Conservation (phyloP, 2,113 vertebrate genomes). For the Merops nubicus region DNA sequence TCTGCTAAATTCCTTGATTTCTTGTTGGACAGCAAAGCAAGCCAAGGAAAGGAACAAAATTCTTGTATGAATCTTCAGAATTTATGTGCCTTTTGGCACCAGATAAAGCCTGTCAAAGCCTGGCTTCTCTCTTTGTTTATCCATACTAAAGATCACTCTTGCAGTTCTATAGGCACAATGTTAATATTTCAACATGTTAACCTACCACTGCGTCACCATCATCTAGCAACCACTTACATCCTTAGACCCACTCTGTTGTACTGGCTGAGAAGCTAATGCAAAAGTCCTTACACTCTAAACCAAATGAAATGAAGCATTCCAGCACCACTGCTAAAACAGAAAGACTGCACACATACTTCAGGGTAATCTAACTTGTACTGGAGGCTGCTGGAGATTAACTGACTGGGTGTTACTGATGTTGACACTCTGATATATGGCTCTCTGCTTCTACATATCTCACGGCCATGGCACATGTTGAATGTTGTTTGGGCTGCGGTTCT, state of each 20-base stretch:
- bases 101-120: background rate
- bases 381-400: conserved; percentile 20
- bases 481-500: background rate
- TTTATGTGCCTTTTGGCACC: background rate
- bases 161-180: background rate
- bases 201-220: background rate
- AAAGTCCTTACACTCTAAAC: background rate
- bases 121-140: background rate
- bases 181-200: background rate
- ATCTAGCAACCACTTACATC: background rate
- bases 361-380: background rate
- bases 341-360: background rate
- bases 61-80: background rate
- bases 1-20: background rate
- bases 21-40: background rate
- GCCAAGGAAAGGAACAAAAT: background rate
- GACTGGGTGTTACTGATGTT: background rate
- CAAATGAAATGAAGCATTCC: background rate
- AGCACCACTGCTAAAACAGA: background rate
- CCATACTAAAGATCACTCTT: background rate
- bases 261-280: background rate
- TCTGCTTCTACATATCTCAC: background rate
- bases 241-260: background rate
- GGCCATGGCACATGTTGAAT: background rate
- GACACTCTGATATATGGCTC: conserved; percentile 23